Percentiles rank a stretch among this genome's conserved stretches.
Conservation (phyloP, 2,113 vertebrate genomes). For the Sorex araneus region DNA sequence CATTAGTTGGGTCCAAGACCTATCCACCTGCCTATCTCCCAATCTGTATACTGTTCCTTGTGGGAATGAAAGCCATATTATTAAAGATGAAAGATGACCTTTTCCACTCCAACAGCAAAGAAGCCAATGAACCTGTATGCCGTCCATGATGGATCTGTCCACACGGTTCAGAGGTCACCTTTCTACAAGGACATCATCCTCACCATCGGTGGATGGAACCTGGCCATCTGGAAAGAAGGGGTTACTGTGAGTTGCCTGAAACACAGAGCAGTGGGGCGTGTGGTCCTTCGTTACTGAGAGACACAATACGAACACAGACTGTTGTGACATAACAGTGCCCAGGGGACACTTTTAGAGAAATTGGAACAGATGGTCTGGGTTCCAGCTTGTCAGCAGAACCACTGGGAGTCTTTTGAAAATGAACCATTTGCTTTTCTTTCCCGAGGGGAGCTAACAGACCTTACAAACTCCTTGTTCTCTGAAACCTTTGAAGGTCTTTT, state of each 20-base stretch:
- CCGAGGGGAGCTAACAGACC: conserved; percentile 45
- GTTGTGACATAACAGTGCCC: not conserved
- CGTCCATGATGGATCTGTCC: conserved; percentile 89
- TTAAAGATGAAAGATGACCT: conserved; percentile 10
- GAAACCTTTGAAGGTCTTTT: not conserved
- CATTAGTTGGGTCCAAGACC: not conserved
- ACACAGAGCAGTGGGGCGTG: not conserved
- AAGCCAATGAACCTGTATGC: conserved; percentile 80
- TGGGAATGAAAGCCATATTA: not conserved
- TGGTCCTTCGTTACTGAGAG: conserved; percentile 61
- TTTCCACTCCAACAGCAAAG: conserved; percentile 82
- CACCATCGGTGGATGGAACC: conserved; percentile 91
- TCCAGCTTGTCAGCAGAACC: conserved; percentile 59
- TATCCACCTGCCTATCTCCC: not conserved
- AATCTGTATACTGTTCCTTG: not conserved
- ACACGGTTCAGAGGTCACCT: conserved; percentile 93
- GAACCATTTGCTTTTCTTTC: conserved; percentile 51
- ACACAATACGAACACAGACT: conserved; percentile 33
- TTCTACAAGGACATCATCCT: conserved; percentile 95
- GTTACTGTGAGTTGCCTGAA: conserved; percentile 90
- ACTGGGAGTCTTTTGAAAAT: conserved; percentile 59
- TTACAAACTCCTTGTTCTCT: conserved; percentile 47
- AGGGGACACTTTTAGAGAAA: conserved; percentile 71
- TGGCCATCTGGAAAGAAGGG: conserved; percentile 96
- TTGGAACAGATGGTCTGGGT: conserved; percentile 59